Percentiles rank a stretch among this genome's conserved stretches.
Conservation (phyloP, 2,797 vertebrate species). For the Chrysolophus pictus region DNA sequence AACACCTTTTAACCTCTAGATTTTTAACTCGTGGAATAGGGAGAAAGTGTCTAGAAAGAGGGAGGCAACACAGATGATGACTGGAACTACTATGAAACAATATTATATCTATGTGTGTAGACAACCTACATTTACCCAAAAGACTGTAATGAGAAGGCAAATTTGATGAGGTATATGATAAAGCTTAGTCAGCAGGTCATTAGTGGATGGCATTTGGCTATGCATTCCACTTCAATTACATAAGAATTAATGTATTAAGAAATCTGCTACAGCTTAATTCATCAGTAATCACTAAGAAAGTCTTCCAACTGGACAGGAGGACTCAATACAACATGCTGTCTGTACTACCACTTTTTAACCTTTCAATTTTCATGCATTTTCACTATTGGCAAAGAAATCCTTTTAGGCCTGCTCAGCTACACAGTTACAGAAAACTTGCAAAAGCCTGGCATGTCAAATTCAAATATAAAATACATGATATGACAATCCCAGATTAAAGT, state of each 20-base stretch:
- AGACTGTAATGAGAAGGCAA: neutral
- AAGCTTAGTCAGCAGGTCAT: neutral
- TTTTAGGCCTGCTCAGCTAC: neutral
- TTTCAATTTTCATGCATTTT: neutral
- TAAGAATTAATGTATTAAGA: neutral
- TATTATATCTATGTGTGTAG: neutral
- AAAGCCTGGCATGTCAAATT: neutral
- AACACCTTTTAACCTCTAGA: neutral
- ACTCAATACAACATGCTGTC: neutral
- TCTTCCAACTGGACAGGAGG: neutral
- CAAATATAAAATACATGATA: neutral
- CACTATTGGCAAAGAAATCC: neutral
- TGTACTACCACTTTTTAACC: neutral
- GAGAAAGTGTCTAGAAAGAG: neutral
- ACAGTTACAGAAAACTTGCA: neutral
- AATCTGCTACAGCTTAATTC: neutral
- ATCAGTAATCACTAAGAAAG: neutral
- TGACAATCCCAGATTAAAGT: conserved; percentile 14
- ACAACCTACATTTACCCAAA: neutral
- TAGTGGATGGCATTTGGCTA: neutral
- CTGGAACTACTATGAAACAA: neutral
- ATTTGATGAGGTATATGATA: neutral
- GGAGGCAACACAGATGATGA: neutral
- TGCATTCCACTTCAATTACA: neutral
- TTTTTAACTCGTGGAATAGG: neutral